Evolutionary conservation across 2,113 vertebrate genomes (phyloP), one percentile per base, ranked within the genome.

Genomic region (Desmodus rotundus): DNA sequence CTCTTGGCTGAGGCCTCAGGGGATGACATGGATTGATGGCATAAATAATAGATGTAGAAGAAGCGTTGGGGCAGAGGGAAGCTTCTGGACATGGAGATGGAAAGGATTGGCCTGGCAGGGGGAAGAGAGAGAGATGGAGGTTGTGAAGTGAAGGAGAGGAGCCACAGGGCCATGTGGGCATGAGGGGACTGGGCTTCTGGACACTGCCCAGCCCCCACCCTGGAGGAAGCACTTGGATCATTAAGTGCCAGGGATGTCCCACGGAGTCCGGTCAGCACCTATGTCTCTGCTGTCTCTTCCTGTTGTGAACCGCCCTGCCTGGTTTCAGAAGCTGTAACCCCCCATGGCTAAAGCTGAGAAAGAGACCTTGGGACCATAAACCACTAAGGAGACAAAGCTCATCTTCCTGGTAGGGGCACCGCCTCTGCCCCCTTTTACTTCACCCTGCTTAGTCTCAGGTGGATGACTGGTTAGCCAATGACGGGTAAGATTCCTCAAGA

Each of bases 181-280:
- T 2, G 8, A 45, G 5, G 5, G 19, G 5, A 45, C 31, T 63
- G 14, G 8, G 65, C 7, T 31, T 43, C 43, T 61, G 76, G 68
- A 24, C 1, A 5, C 45, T 22, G 2, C 28, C 5, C 0, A 1
- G 2, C 0, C 22, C 24, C 19, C 7, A 17, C 43, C 0, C 0
- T 12, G 31, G n/a, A 58, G 3, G 22, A 54, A 74, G 28, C 5
- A 5, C 6, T 0, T 14, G 31, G 63, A 50, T 58, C 20, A 9
- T 33, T 20, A 33, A 74, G 41, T 28, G 28, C 31, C 63, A 43
- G 54, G n/a, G 38, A 19, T 54, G 78, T 26, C 26, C 36, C 12
- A 1, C n/a, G 68, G 12, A 17, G 10, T 24, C 19, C 11, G 4
- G 8, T 45, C 26, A 52, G 73, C 0, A 24, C 43, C 26, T 47